A percentile compares a stretch with the other conserved stretches of the same genome.
These are phyloP conservation scores for Drosophila buzzatii DNA, from an alignment of 2,888 invertebrate genomes.

Conservation along the genomic window DNA sequence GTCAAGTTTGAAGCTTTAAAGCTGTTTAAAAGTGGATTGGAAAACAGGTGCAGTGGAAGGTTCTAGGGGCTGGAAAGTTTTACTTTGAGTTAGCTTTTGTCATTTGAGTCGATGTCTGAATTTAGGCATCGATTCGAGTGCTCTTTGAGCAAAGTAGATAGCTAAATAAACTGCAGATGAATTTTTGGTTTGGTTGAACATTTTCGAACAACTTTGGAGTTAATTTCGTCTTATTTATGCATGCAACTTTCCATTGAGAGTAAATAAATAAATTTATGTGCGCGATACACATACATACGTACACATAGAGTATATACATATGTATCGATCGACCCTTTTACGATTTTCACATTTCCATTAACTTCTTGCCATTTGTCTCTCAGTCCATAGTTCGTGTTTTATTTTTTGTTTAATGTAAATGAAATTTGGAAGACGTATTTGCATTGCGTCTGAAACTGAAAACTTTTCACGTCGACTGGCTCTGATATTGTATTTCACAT, in stretches of 20 bases:
- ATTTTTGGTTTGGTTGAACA: not conserved
- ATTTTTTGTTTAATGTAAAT: slow-evolving; percentile 51
- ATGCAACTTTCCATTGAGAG: not conserved
- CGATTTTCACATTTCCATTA: not conserved
- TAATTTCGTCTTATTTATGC: not conserved
- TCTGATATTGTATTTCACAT: slow-evolving; percentile 68
- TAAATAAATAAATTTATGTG: not conserved
- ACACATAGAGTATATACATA: not conserved
- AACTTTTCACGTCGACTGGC: slow-evolving; percentile 59
- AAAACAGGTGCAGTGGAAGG: not conserved
- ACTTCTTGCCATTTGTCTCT: slow-evolving; percentile 8
- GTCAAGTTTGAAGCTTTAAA: slow-evolving; percentile 34
- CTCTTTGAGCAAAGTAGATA: not conserved
- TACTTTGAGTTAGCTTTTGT: not conserved
- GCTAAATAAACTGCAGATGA: not conserved
- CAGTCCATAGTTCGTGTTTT: not conserved
- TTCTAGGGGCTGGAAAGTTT: not conserved
- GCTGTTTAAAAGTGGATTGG: slow-evolving; percentile 22
- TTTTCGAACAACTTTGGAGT: not conserved
- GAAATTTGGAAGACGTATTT: slow-evolving; percentile 52
- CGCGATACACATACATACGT: not conserved
- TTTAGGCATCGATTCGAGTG: not conserved
- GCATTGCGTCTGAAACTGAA: slow-evolving; percentile 54
- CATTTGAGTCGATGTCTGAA: not conserved
- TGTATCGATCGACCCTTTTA: not conserved